Evolutionary conservation across 2,888 invertebrate genomes (phyloP), one percentile per base, ranked within the genome.

Genomic region (Drosophila infuscata): DNA sequence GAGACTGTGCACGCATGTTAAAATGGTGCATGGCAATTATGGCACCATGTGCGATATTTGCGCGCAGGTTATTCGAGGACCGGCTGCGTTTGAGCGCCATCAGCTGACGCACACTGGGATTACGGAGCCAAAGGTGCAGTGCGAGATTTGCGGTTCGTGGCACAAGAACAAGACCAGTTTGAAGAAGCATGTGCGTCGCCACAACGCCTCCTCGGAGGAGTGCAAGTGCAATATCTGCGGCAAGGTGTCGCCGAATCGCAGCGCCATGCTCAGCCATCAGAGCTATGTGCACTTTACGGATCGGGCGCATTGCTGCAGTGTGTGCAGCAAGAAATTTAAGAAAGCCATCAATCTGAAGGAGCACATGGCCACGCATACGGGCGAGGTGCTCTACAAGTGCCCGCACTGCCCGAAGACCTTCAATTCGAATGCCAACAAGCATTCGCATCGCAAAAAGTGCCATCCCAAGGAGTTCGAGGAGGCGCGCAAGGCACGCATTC

Each of bases 401-500:
- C 92, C 92, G 0, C 92, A 93, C 70, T 93, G 93, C 61, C 87
- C 92, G 2, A 92, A 92, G 79, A 93, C 93, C 8, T 93, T 93
- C 73, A 93, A 93, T 68, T 93, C 93, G 7, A 92, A 92, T 82
- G 93, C 92, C 3, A 93, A 93, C 70, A 92, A 93, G 91, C 93
- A 93, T 74, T 91, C 93, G 2, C 93, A 93, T 78, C 89, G 92
- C 51, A 93, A 93, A 65, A 93, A 93, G 63, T 84, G 90, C 30
- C 93, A 93, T 88, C 91, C 92, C 33, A 83, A 86, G 43, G 92
- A 93, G 82, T 93, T 92, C 71, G 91, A 90, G 59, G 89, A 88
- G 65, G 85, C 88, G 30, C 83, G 92, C 56, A 83, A 82, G 46
- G 88, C 83, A 25, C 83, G 90, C 3, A 63, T 81, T 0, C 83